Evolutionary conservation across 2,113 vertebrate species (phyloP).

Genomic region (Spea bombifrons): DNA sequence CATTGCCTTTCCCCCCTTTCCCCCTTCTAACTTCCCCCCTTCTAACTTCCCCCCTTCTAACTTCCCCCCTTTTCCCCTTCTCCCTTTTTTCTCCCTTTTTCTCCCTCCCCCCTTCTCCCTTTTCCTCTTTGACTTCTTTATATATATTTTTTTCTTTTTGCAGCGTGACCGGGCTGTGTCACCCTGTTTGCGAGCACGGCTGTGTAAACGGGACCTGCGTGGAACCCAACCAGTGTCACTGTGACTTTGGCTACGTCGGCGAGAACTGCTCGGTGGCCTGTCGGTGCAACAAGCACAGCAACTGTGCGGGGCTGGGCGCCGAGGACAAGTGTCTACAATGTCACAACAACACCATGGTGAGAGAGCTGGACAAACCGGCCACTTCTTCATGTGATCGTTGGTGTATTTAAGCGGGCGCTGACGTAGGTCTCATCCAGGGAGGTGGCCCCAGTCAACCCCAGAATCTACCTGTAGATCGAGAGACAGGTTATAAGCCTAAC

Average conservation of each 20-base stretch:
- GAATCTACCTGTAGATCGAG: no score
- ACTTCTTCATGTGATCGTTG: no score
- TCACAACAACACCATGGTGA: constrained; percentile 81
- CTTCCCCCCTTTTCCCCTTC: no score
- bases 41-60: no score
- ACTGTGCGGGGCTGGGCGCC: constrained; percentile 75
- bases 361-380: neutral
- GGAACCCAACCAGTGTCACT: constrained; percentile 81
- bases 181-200: constrained; percentile 83
- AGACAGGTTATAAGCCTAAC: no score
- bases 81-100: neutral
- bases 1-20: no score
- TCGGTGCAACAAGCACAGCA: constrained; percentile 87
- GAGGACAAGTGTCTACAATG: constrained; percentile 80
- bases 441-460: no score
- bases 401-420: no score
- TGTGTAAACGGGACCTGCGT: constrained; percentile 85
- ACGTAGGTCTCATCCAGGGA: no score
- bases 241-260: constrained; percentile 87
- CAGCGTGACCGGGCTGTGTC: constrained; percentile 79
- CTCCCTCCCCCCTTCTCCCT: neutral
- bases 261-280: constrained; percentile 87
- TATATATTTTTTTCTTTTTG: rapidly evolving
- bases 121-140: neutral
- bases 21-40: no score